Conservation (phyloP, 2,888 invertebrate species). For the Caenorhabditis afra region DNA sequence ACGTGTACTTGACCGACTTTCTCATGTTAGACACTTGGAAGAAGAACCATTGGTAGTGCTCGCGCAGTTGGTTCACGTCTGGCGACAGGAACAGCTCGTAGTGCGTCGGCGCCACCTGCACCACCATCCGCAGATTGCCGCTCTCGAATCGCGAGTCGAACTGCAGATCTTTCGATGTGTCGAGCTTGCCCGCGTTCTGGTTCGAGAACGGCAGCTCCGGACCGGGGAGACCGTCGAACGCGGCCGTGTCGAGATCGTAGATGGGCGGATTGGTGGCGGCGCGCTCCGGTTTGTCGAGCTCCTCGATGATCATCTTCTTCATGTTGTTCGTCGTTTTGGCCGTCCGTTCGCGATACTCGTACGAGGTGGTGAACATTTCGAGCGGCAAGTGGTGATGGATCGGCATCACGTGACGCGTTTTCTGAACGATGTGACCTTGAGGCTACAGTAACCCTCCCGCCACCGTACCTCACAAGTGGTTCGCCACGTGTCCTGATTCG, state of each 20-base stretch:
- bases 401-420: conserved; percentile 50
- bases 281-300: conserved; percentile 86
- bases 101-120: conserved; percentile 85
- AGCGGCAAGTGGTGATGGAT: conserved; percentile 44
- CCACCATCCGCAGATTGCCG: conserved; percentile 87
- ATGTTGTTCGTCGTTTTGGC: conserved; percentile 54
- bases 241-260: conserved; percentile 85
- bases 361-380: conserved; percentile 51
- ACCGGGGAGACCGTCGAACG: conserved; percentile 41
- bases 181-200: conserved; percentile 52
- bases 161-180: conserved; percentile 82
- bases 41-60: conserved; percentile 92
- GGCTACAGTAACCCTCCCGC: neutral
- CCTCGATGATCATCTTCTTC: conserved; percentile 84
- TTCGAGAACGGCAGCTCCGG: conserved; percentile 31
- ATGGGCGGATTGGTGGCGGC: conserved; percentile 85
- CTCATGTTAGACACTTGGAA: conserved; percentile 89
- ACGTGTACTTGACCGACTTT: conserved; percentile 86
- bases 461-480: conserved; percentile 36
- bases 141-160: conserved; percentile 92
- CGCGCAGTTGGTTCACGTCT: conserved; percentile 87
- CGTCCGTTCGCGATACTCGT: conserved; percentile 21
- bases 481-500: conserved; percentile 39
- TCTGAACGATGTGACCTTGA: neutral
- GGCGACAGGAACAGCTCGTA: conserved; percentile 90